Base-by-base conservation (phyloP, 2,888 invertebrate species). In the Drosophila kambysellisi region DNA sequence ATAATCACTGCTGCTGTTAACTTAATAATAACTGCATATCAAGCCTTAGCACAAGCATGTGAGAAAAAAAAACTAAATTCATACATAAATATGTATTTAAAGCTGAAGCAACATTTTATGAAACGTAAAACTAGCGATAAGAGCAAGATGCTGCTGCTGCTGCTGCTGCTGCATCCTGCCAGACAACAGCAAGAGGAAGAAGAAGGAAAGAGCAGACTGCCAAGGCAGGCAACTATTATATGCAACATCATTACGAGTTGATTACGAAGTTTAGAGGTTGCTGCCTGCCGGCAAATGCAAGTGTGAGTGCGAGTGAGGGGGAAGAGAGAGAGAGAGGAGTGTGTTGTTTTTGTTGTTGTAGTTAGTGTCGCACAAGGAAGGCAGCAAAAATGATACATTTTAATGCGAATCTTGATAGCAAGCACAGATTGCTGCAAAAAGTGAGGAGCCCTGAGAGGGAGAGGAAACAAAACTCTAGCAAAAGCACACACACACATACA, bases 381-480 rank as follows among this genome's bases (percentile, higher is more conserved):
- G 83, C 84, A 77, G 91, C 91, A 87, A 91, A 85, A 91, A 86
- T 89, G 91, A 91, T 91, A 91, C 91, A 91, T 92, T 91, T 91
- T 91, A 91, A 91, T 91, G 92, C 91, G 92, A 91, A 91, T 91
- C 92, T 91, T 87, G 91, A 91, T 91, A 91, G 90, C 79, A 86
- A 80, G n/a, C 90, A 88, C 76, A 84, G 91, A 92, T 91, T 91
- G 91, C 84, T 68, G 76, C 76, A 77, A 85, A 90, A 84, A 84
- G 69, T 20, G 50, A 41, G 41, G 48, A 48, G 25, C 2, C 15
- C 25, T 4, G 25, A 20, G 52, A 62, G 30, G 15, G 30, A 3
- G 83, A 81, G 89, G 86, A 86, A 91, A 90, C 84, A 89, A 88
- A 91, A 91, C 90, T 91, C 73, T 74, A 77, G 73, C 72, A 74